Base-by-base conservation (phyloP, 2,888 invertebrate genomes). In the Papilio gigon region DNA sequence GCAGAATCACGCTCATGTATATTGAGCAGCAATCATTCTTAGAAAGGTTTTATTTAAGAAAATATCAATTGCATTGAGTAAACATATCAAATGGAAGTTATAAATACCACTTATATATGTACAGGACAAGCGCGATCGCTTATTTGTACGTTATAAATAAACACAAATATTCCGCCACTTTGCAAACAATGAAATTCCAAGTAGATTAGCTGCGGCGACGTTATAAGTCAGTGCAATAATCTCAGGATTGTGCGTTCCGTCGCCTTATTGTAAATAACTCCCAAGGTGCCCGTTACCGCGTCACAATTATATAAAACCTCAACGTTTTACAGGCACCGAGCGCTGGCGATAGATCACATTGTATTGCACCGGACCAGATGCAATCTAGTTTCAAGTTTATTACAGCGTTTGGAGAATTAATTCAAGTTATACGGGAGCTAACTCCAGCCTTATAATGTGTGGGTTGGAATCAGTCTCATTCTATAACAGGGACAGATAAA, bases 251-350 rank as follows among this genome's bases (percentile, higher is more conserved):
- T 64, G 63, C 37, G 58, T 63, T 17, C 56, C 42, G 61, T 69
- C 65, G 50, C 50, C 59, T n/a, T 53, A 69, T 42, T 42, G 47
- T 64, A 44, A 68, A 68, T 60, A 65, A 30, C 61, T 67, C 22
- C 22, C 60, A 37, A 44, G 61, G 61, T 44, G 60, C 68, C 50
- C 25, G 65, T 69, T 69, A 64, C 63, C 30, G 56, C 67, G 33
- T 37, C 63, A 62, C 53, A 65, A 62, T 70, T 70, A 70, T 66
- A 70, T 70, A 62, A 65, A 70, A 61, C 61, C 56, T 44, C n/a
- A 47, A 1, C 67, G 60, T 60, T 64, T 60, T 42, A 53, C n/a
- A n/a, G n/a, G n/a, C n/a, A n/a, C 64, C 59, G 59, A 40, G 42
- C 56, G n/a, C 44, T 14, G 17, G 9, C 42, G 17, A 70, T 70